Evolutionary conservation across 1,140 invertebrate species (phyloP), one percentile per base, ranked within the genome.

Genomic region (Octopus sinensis): DNA sequence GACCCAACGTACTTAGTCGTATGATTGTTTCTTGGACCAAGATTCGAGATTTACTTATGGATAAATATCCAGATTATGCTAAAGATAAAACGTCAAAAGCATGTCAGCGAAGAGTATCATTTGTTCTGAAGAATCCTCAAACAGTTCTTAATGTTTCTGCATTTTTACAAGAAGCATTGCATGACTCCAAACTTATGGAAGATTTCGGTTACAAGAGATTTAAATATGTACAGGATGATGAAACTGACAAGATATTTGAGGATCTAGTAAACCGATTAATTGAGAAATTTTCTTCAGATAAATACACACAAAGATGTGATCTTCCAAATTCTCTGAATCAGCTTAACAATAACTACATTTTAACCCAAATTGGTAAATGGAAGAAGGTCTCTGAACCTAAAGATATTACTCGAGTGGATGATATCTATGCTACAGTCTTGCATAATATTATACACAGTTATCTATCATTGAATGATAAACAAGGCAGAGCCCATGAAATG

Each of bases 71-170:
- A 54, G 54, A 79, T 0, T 79, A 56, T 79, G 53, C 84, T 10
- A 86, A 90, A 52, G 94, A 95, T 84, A 95, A 95, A 88, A 95
- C 94, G 0, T 93, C 94, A 0, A 87, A 92, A 77, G 94, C 95
- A 0, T 95, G 94, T 88, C 93, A 94, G 82, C 89, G 94, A 7
- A 90, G 94, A 30, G 88, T 94, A 4, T 86, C 92, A 7, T 94
- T 93, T 84, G 93, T 94, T 90, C 87, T 94, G 87, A 93, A 93
- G 84, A 93, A 93, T 80, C 89, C 91, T 0, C 88, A 91, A 5
- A 93, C 93, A 0, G 86, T 89, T 6, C 91, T 92, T 43, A 93
- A 92, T 84, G 91, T 94, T 0, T 86, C 91, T n/a, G 86, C 94
- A 3, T 93, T 92, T 62, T 86, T 94, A 4, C 92, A 93, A 83